These are phyloP conservation scores for Manis javanica DNA, from an alignment of 2,797 vertebrate species.

Conservation along the genomic window DNA sequence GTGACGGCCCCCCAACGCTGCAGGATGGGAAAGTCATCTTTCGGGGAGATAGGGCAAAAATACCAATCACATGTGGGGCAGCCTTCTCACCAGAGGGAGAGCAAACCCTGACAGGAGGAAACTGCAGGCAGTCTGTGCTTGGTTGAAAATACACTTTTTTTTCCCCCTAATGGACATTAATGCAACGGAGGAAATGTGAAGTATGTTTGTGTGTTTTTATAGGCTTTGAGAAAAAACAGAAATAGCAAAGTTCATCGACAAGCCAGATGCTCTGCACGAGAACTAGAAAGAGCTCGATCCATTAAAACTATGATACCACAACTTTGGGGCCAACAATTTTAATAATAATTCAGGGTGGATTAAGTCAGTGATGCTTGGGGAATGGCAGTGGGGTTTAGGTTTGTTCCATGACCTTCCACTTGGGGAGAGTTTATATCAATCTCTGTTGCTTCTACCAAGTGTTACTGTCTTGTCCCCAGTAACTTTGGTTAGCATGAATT, in stretches of 20 bases:
- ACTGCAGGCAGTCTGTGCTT: background rate
- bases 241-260: constrained; percentile 5
- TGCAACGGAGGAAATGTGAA: background rate
- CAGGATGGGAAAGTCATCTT: background rate
- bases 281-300: background rate
- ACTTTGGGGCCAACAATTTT: background rate
- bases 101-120: background rate
- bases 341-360: background rate
- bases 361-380: background rate
- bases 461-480: background rate
- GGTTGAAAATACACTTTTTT: background rate
- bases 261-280: background rate
- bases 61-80: background rate
- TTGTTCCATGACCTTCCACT: background rate
- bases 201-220: constrained; percentile 20
- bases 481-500: background rate
- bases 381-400: background rate
- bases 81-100: background rate
- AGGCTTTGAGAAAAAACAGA: constrained; percentile 39
- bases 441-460: background rate
- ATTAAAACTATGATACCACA: background rate
- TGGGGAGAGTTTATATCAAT: background rate
- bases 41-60: background rate
- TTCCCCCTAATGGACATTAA: background rate
- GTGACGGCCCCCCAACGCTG: background rate